These are phyloP conservation scores for Panulirus ornatus DNA, from an alignment of 1,140 invertebrate genomes.

Conservation along the genomic window DNA sequence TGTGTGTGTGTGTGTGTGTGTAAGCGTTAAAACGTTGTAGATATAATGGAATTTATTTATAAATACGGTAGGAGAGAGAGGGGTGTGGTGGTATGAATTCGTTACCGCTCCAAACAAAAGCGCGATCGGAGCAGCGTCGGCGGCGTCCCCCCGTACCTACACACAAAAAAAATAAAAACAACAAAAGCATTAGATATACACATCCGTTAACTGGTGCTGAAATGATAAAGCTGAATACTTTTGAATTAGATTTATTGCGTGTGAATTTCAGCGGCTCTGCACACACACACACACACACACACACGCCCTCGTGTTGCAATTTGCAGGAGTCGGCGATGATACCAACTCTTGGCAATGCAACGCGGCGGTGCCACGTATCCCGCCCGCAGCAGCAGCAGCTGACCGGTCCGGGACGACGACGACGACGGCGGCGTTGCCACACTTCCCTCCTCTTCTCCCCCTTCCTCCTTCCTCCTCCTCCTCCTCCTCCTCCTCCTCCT, in stretches of 20 bases:
- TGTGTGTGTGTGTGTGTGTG: too few species aligned
- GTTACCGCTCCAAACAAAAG: slow-evolving; percentile 23
- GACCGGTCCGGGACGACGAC: too few species aligned
- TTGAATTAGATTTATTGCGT: slow-evolving; percentile 22
- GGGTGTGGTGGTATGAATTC: too few species aligned
- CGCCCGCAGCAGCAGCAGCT: too few species aligned
- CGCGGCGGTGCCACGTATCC: slow-evolving; percentile 21
- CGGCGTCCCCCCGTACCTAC: too few species aligned
- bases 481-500: not conserved
- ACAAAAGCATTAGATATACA: not conserved
- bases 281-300: not conserved
- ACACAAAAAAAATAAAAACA: too few species aligned
- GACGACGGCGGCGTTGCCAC: slow-evolving; percentile 3
- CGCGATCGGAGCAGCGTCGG: not conserved
- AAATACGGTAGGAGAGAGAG: too few species aligned
- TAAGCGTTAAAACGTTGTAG: too few species aligned
- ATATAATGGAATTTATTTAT: too few species aligned
- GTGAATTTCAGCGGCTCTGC: slow-evolving; percentile 13
- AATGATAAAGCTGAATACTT: slow-evolving; percentile 21
- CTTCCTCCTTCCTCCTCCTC: not conserved
- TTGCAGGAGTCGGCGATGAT: slow-evolving; percentile 43
- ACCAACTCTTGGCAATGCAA: slow-evolving; percentile 47
- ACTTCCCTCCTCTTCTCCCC: not conserved
- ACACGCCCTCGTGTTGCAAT: slow-evolving; percentile 30
- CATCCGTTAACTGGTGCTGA: not conserved